Evolutionary conservation across 2,113 vertebrate species (phyloP), one percentile per base, ranked within the genome.

Genomic region (Brachypodius melanocephalos): DNA sequence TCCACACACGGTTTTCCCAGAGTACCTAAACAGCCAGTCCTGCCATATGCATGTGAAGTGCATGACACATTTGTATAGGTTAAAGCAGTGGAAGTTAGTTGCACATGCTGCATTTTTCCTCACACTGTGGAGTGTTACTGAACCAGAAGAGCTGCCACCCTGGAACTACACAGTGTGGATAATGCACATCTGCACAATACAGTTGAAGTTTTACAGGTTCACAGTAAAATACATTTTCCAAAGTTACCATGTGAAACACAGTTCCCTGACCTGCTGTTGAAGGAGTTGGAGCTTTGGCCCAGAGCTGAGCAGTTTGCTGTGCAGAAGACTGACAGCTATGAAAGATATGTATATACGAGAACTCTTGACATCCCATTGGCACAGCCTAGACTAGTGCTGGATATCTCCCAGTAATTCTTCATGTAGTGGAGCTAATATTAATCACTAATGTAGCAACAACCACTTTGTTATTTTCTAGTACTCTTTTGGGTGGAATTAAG

Each of bases 331-430:
- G 84, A 94, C 90, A 96, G 74, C 91, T 89, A 65, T 55, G 68
- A 82, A 85, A 82, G 80, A 81, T 86, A 72, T 3, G 20, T 94
- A 92, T 19, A 3, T 84, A 76, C 55, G 71, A 91, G 90, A 96
- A 97, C 96, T 93, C 71, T 67, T 96, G 85, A 95, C 95, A 96
- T 93, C 29, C 61, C 59, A 12, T 81, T 96, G 96, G 94, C 96
- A 96, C 65, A 79, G 58, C 91, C 82, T 78, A 83, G 82, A 48
- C 65, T 92, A 55, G 57, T 73, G 77, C 79, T 95, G 93, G 95
- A 89, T 86, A 89, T 68, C 74, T 89, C 93, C 88, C 91, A 95
- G 80, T 88, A 93, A 93, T 85, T 90, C 88, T 77, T 94, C 67
- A 21, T 61, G 34, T 55, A 92, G 52, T 15, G 46, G 83, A 91